These are phyloP conservation scores for Gavialis gangeticus DNA, from an alignment of 2,113 vertebrate genomes.

Conservation along the genomic window DNA sequence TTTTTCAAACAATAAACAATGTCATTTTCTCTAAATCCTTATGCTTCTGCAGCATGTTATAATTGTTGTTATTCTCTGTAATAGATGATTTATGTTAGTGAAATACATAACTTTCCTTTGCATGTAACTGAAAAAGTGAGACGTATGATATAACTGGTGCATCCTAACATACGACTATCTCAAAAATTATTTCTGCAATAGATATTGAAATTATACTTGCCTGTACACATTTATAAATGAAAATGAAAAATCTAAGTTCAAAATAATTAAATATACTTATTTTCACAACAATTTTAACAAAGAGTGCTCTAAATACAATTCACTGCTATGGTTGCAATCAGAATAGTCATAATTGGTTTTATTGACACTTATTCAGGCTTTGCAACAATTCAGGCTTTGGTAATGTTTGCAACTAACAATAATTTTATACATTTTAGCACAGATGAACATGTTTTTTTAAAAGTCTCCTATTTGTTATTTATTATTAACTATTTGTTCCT, in stretches of 20 bases:
- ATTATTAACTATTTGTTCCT: background rate
- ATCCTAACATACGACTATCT: background rate
- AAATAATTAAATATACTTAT: background rate
- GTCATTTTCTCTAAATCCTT: background rate
- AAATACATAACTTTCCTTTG: background rate
- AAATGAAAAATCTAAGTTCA: background rate
- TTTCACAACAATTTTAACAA: conserved; percentile 3
- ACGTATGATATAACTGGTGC: background rate
- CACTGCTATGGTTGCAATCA: background rate
- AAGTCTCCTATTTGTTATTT: background rate
- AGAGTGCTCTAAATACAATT: background rate
- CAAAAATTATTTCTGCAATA: background rate
- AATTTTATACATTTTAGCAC: background rate
- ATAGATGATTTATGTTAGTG: background rate
- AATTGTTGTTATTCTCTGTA: background rate
- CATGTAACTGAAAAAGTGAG: background rate
- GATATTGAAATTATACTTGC: background rate
- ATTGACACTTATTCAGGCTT: background rate
- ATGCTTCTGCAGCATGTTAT: background rate
- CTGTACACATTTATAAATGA: background rate
- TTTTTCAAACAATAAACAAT: background rate
- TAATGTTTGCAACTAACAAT: background rate
- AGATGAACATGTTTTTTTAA: background rate
- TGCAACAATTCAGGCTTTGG: background rate
- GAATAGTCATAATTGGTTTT: background rate